These are phyloP conservation scores for Caenorhabditis briggsae DNA, from an alignment of 1,140 invertebrate species.

Conservation along the genomic window DNA sequence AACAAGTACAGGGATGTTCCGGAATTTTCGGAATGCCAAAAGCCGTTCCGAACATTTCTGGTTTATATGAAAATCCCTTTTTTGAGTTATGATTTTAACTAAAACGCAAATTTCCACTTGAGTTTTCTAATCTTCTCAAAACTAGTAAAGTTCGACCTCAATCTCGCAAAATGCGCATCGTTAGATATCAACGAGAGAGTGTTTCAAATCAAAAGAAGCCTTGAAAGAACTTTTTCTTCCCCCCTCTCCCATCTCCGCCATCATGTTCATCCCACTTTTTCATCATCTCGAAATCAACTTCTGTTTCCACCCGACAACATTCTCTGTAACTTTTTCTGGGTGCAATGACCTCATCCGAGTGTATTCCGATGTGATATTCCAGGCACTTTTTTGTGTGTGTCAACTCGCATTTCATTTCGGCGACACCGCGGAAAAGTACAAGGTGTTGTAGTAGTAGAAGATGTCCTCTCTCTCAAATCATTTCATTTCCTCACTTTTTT, in stretches of 20 bases:
- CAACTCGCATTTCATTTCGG: slow-evolving; percentile 25
- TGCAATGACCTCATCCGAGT: slow-evolving; percentile 42
- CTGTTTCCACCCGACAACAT: slow-evolving; percentile 42
- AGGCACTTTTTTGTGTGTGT: slow-evolving; percentile 21
- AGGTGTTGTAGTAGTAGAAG: not conserved
- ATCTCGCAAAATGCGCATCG: slow-evolving; percentile 19
- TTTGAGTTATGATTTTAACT: no score
- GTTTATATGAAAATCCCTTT: no score
- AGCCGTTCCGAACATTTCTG: no score
- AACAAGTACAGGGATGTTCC: no score
- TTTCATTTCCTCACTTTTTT: slow-evolving; percentile 49
- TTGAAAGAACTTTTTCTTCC: slow-evolving; percentile 25
- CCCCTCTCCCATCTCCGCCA: not conserved
- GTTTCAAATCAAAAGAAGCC: slow-evolving; percentile 38
- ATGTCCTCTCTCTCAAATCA: slow-evolving; percentile 1
- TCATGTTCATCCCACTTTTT: not conserved
- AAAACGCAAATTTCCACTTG: no score
- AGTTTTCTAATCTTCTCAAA: no score
- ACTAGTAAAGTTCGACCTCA: slow-evolving; percentile 5
- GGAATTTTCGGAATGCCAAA: no score
- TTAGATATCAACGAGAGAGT: not conserved
- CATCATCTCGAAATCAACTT: slow-evolving; percentile 18
- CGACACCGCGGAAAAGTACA: slow-evolving; percentile 24
- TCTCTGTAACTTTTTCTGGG: not conserved
- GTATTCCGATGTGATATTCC: slow-evolving; percentile 41